Evolutionary conservation across 2,113 vertebrate genomes (phyloP).

Genomic region (Tachuris rubrigastra): DNA sequence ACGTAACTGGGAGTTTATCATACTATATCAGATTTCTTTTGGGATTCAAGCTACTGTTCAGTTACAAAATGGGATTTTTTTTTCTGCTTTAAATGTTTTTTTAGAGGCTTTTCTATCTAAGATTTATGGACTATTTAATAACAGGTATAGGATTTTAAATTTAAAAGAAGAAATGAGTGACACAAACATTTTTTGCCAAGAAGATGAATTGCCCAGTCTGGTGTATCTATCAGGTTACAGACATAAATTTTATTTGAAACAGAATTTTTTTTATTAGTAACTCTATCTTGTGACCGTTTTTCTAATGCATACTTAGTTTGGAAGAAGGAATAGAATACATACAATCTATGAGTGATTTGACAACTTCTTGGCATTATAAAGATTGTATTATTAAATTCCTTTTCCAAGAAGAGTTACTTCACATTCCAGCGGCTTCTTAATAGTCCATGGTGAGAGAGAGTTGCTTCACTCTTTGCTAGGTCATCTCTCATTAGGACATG

Average conservation of each 20-base stretch:
- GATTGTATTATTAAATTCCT: slow-evolving; percentile 53
- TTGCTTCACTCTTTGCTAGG: slow-evolving; percentile 22
- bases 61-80: background rate
- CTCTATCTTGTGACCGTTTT: slow-evolving; percentile 10
- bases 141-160: background rate
- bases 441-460: slow-evolving; percentile 16
- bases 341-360: slow-evolving; percentile 50
- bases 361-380: slow-evolving; percentile 15
- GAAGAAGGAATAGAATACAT: slow-evolving; percentile 1
- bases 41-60: background rate
- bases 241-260: slow-evolving; percentile 39
- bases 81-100: background rate
- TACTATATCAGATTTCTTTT: background rate
- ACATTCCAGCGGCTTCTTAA: slow-evolving; percentile 57
- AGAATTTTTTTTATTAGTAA: slow-evolving; percentile 22
- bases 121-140: slow-evolving; percentile 18
- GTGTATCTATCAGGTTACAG: background rate
- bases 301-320: background rate
- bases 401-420: slow-evolving; percentile 27
- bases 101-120: background rate
- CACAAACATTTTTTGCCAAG: background rate
- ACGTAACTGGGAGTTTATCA: background rate
- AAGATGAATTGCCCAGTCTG: background rate
- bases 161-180: background rate
- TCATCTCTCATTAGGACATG: slow-evolving; percentile 29